phyloP scores from a whole-genome alignment of 1,140 invertebrate genomes.

The Caerostris darwini region DNA sequence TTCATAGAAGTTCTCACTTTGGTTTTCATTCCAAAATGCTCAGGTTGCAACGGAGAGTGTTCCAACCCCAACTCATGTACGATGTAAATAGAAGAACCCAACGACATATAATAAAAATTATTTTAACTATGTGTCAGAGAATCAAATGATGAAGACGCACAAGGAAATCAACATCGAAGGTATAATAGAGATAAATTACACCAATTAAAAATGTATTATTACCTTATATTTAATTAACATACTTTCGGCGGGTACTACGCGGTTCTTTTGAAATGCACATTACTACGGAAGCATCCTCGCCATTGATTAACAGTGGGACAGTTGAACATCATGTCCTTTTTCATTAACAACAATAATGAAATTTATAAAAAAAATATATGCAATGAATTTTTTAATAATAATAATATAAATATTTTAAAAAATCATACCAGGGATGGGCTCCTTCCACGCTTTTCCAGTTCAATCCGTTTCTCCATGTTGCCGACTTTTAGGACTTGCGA shows the following conservation, averaged over 20 bases:
- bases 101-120: conserved; percentile 47
- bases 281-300: conserved; percentile 69
- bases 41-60: not conserved
- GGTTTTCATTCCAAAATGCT: not conserved
- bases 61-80: conserved; percentile 64
- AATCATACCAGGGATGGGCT: conserved; percentile 88
- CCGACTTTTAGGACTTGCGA: conserved; percentile 73
- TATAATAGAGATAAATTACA: not conserved
- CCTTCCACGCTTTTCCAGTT: conserved; percentile 92
- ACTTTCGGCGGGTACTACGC: conserved; percentile 47
- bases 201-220: not conserved
- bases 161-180: not conserved
- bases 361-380: not conserved
- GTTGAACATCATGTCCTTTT: not conserved
- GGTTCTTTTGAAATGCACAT: conserved; percentile 68
- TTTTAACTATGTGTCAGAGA: not conserved
- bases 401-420: conserved; percentile 11
- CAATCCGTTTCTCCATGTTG: conserved; percentile 94
- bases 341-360: not conserved
- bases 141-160: not conserved
- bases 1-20: too few species aligned
- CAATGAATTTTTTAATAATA: not conserved
- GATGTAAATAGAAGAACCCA: conserved; percentile 57
- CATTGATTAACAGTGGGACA: conserved; percentile 63
- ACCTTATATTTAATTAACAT: not conserved